phyloP scores from a whole-genome alignment of 2,888 invertebrate species.

The Temnothorax rugatulus region DNA sequence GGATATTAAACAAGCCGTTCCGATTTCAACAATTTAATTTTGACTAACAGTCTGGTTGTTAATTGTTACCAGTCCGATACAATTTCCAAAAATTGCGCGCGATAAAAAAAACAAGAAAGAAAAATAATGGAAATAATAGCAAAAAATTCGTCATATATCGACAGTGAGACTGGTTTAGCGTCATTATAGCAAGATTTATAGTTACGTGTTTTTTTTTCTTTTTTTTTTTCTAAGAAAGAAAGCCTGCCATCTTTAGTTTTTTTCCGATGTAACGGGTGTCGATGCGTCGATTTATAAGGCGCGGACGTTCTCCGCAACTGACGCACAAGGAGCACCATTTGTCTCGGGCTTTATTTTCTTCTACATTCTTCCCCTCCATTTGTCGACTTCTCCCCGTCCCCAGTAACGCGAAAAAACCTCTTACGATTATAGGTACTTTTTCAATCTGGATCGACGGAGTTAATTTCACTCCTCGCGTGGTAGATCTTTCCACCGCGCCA shows the following conservation, averaged over 20 bases:
- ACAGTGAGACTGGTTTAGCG: neutral
- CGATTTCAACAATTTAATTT: conserved; percentile 27
- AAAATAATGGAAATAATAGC: neutral
- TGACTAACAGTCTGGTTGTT: neutral
- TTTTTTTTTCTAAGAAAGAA: conserved; percentile 21
- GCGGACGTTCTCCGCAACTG: conserved; percentile 77
- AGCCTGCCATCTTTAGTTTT: conserved; percentile 38
- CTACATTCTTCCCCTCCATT: conserved; percentile 49
- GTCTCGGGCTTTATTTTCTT: conserved; percentile 66
- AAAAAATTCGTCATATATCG: conserved; percentile 27
- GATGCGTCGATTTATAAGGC: conserved; percentile 77
- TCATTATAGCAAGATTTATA: conserved; percentile 48
- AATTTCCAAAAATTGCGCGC: conserved; percentile 6
- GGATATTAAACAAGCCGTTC: conserved; percentile 14
- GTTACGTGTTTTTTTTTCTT: neutral
- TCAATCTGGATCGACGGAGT: conserved; percentile 37
- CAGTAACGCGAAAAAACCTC: conserved; percentile 51
- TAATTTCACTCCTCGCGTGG: conserved; percentile 62
- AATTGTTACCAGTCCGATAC: neutral
- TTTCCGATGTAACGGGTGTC: conserved; percentile 69
- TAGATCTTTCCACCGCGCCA: conserved; percentile 45
- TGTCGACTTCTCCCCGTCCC: conserved; percentile 42
- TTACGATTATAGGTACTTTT: conserved; percentile 64
- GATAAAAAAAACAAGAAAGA: neutral
- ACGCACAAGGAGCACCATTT: conserved; percentile 72